Percentiles rank a stretch among this genome's conserved stretches.
Conservation (phyloP, 92 coral and sea anemone genomes). For the Epizoanthus scotinus region DNA sequence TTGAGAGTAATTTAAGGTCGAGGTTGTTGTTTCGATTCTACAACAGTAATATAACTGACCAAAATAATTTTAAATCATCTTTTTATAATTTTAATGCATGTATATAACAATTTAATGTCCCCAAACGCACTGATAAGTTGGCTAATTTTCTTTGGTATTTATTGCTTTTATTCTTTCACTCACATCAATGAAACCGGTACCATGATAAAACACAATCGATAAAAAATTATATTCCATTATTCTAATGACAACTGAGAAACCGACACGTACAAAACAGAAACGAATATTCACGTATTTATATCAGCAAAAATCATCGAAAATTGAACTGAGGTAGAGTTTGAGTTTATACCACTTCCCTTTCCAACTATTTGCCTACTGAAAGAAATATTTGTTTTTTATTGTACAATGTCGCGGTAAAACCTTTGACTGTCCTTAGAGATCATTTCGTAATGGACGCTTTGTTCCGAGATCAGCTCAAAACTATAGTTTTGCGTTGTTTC, state of each 20-base stretch:
- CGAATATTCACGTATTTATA: neutral
- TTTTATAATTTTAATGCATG: neutral
- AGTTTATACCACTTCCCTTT: too few relatives aligned
- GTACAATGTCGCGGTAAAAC: too few relatives aligned
- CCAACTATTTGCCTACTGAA: too few relatives aligned
- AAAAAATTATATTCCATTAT: conserved; percentile 17
- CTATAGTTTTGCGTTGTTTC: neutral
- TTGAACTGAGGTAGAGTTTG: too few relatives aligned
- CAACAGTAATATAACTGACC: neutral
- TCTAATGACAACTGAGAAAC: neutral
- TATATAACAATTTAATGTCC: neutral
- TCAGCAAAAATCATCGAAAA: too few relatives aligned
- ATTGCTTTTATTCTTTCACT: conserved; percentile 35
- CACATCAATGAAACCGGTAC: conserved; percentile 44
- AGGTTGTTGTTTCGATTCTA: neutral
- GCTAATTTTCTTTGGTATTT: conserved; percentile 1
- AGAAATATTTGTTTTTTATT: too few relatives aligned
- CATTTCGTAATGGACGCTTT: neutral
- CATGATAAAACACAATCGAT: conserved; percentile 26
- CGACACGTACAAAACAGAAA: neutral
- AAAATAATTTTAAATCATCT: neutral
- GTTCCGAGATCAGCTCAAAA: neutral
- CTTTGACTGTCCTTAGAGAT: neutral
- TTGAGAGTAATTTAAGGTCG: conserved; percentile 1
- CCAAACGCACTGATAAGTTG: conserved; percentile 8